Evolutionary conservation across 1,140 invertebrate species (phyloP), one percentile per base, ranked within the genome.

Genomic region (Lycorma delicatula): DNA sequence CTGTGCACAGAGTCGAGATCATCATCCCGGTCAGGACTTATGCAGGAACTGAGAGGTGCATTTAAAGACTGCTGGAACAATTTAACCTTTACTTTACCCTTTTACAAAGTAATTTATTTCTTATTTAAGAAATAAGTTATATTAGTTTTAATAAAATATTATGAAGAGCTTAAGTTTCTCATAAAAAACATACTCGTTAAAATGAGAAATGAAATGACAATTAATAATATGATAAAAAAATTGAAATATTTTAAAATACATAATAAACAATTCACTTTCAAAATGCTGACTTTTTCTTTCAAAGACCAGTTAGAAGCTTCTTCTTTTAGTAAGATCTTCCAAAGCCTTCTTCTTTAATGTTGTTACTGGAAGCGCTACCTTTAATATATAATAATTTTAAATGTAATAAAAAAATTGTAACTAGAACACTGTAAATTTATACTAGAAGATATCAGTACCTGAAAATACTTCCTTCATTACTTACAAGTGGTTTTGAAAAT

Each of bases 1-100:
- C 86, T 89, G 63, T 82, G 84, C 41, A 89, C 73, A 56, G 86
- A 89, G 59, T 86, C 85, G 63, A 73, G 69, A 74, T 89, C 87
- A 76, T 86, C 86, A 64, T 82, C 80, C 62, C 56, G 28, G 4
- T 57, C 34, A 3, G 46, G 47, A 25, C 36, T 58, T 1, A 47
- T 16, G 3, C 28, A 52, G 13, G 44, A 23, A 16, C 23, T 18
- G 25, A n/a, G 20, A n/a, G 50, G 26, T 9, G 51, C 54, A 25
- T 44, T 58, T 29, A 58, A 28, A 25, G 41, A 58, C 58, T 61
- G 56, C 56, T 58, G 25, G 6, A 54, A 60, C 28, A 4, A 48
- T 11, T 16, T 18, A 23, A 38, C 18, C 41, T 22, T 16, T 44
- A 22, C 41, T 9, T 20, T 27, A 28, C 5, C n/a, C 11, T 16